Conservation (phyloP, 2,888 invertebrate genomes). For the Coremacera marginata region DNA sequence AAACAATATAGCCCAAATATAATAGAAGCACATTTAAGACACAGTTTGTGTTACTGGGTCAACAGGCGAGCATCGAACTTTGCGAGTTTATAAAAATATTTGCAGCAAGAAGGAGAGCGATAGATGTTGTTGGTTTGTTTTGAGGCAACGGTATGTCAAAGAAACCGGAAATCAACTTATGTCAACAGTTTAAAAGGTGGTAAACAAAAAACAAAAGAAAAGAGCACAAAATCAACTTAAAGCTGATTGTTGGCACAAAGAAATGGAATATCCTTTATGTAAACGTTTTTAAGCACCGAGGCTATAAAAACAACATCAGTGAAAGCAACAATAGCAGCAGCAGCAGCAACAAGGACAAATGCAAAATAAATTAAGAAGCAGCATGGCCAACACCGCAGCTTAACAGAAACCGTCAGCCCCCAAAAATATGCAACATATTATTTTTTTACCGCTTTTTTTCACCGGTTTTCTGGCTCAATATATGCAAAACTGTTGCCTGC, state of each 20-base stretch:
- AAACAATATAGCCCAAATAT: constrained; percentile 30
- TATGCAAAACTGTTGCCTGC: constrained; percentile 21
- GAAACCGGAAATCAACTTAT: constrained; percentile 53
- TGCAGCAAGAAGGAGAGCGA: not conserved
- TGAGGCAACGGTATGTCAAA: constrained; percentile 1
- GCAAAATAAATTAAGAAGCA: not conserved
- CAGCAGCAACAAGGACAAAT: not conserved
- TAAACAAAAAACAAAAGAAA: not conserved
- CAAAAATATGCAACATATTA: constrained; percentile 13
- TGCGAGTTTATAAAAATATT: not conserved
- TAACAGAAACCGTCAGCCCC: not conserved
- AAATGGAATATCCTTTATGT: not conserved
- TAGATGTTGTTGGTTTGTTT: not conserved
- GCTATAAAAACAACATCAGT: not conserved
- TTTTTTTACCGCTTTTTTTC: not conserved
- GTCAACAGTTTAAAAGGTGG: constrained; percentile 59
- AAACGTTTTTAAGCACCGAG: not conserved
- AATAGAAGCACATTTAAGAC: constrained; percentile 46
- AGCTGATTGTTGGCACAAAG: not conserved
- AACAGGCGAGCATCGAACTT: constrained; percentile 22
- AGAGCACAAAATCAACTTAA: not conserved
- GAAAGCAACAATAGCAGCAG: not conserved
- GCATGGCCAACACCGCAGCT: not conserved
- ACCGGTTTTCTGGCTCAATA: not conserved
- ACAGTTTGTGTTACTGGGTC: constrained; percentile 47